Evolutionary conservation across 2,113 vertebrate genomes (phyloP), one percentile per base, ranked within the genome.

Genomic region (Zosterops borbonicus): DNA sequence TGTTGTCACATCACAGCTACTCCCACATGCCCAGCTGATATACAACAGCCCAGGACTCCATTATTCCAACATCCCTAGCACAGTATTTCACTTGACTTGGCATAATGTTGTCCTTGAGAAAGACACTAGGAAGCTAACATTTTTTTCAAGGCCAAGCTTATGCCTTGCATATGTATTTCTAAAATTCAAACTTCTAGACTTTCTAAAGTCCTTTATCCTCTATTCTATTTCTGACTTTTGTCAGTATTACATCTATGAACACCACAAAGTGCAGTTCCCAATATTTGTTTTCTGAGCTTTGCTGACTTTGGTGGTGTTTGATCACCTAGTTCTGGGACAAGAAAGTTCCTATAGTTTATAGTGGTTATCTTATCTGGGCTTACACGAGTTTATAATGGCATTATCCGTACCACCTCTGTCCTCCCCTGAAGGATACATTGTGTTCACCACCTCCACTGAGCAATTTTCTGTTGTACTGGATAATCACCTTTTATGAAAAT

Each of bases 1-100:
- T 18, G 3, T 1, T 33, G 27, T 60, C 44, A 35, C 6, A 2
- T 55, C 42, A 49, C 0, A 0, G 42, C 55, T 74, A 58, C 12
- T 77, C 50, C 79, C 71, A 55, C 59, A 12, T 35, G 55, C 0
- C 0, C 70, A 75, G 63, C 67, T 64, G 58, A 77, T n/a, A 4
- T 17, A 33, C 17, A 59, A 27, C 27, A 68, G 35, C 16, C 22
- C 39, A 35, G 24, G 7, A 25, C 12, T 22, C 25, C 12, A 35
- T 60, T 65, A 76, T 71, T 79, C 10, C 33, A 65, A 7, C 11
- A 22, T 29, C 9, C 22, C 20, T 44, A 53, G 39, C 33, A 46
- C 25, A 50, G 10, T 25, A 39, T 73, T 83, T 64, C n/a, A 28
- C 63, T 75, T 86, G 55, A 49, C 23, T 31, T 62, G 24, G 41